Evolutionary conservation across 2,797 vertebrate species (phyloP), one percentile per base, ranked within the genome.

Genomic region (Muscicapa striata): DNA sequence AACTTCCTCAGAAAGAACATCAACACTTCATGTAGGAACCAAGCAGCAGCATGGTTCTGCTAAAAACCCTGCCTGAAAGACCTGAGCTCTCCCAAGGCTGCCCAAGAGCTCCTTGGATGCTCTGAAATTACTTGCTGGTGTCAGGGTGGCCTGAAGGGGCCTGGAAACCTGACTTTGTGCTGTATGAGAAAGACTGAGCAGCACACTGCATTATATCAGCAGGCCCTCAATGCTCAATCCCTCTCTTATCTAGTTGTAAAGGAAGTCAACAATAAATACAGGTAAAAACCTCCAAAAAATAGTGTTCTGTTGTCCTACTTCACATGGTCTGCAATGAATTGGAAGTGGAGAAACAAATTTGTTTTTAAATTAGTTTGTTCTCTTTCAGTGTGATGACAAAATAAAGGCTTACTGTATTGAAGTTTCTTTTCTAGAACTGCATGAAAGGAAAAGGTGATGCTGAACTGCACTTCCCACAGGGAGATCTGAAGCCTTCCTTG

Each of bases 341-440:
- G 73, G 57, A 93, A 90, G 52, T 68, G 62, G 86, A 93, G 48
- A n/a, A 94, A 94, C 11, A 19, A 15, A 86, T 83, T 84, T 83
- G 34, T 46, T 97, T 97, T 87, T 70, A 94, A 96, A 97, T 94
- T 94, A 95, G 88, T 85, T 95, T 94, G n/a, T 88, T 59, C 58
- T 95, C 26, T 96, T 97, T 93, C 59, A 92, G 73, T 73, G 19
- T 3, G n/a, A 70, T 63, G 63, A 82, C 54, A 92, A 90, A 66
- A 92, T 16, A 11, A 58, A 89, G 17, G 38, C 4, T 79, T 95
- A 67, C 46, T 91, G 79, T 48, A 73, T 85, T 85, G 21, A 58
- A 63, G 30, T 32, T 43, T 41, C 27, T 87, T 90, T 81, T 59
- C 68, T 73, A 55, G 73, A 86, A 40, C 68, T 69, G 48, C 54